These are phyloP conservation scores for Aethina tumida DNA, from an alignment of 1,140 invertebrate genomes.

Conservation along the genomic window DNA sequence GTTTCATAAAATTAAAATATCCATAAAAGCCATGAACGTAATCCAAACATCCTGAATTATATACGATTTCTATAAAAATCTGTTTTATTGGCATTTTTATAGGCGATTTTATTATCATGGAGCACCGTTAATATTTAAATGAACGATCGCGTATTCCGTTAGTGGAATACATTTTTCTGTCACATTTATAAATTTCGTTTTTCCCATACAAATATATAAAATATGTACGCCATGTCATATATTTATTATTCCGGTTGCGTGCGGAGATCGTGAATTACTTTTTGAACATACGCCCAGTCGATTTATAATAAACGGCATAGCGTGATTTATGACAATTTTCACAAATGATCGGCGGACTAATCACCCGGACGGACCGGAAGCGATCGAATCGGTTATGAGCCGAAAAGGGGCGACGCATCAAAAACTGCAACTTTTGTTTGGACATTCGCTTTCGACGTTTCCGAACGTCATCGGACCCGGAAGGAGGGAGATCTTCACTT, in stretches of 20 bases:
- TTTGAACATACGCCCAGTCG: background rate
- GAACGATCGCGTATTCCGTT: too few relatives aligned
- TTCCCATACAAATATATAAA: constrained; percentile 5
- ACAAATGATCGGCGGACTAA: constrained; percentile 7
- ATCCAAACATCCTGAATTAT: constrained; percentile 14
- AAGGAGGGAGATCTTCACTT: too few relatives aligned
- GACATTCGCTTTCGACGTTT: constrained; percentile 4
- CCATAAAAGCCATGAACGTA: constrained; percentile 12
- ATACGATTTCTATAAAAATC: constrained; percentile 19
- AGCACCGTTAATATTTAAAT: constrained; percentile 20
- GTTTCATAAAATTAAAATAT: constrained; percentile 8
- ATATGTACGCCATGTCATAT: constrained; percentile 3
- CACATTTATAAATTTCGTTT: constrained; percentile 14
- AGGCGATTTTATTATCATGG: constrained; percentile 13
- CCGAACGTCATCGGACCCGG: too few relatives aligned
- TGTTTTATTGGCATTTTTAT: constrained; percentile 15
- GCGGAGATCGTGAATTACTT: background rate
- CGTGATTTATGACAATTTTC: constrained; percentile 9
- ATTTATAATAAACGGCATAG: constrained; percentile 6
- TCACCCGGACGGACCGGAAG: constrained; percentile 8
- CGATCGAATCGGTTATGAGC: constrained; percentile 8
- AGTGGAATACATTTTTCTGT: constrained; percentile 16
- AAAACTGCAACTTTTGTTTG: background rate
- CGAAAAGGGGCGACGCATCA: constrained; percentile 3
- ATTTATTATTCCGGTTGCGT: constrained; percentile 1